These are phyloP conservation scores for Eurystomus gularis DNA, from an alignment of 2,113 vertebrate genomes.

Conservation along the genomic window DNA sequence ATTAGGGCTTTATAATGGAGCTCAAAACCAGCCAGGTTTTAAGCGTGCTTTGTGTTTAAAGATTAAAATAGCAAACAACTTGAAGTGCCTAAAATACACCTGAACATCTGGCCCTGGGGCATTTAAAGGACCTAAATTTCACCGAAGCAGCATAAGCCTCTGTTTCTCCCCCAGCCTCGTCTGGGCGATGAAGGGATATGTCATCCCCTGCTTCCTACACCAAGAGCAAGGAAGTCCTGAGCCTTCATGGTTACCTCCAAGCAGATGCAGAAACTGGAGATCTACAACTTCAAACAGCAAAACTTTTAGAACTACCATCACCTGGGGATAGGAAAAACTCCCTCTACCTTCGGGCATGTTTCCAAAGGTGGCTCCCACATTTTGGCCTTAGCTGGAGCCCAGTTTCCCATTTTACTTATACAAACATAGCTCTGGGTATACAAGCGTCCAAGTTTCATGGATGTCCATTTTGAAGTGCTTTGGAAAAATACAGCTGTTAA, in stretches of 20 bases:
- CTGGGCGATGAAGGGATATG: background rate
- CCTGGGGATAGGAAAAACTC: background rate
- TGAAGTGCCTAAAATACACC: background rate
- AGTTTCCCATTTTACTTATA: background rate
- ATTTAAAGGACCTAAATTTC: background rate
- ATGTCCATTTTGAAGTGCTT: background rate
- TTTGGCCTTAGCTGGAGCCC: background rate
- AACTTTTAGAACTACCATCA: background rate
- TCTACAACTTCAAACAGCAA: background rate
- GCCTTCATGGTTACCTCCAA: background rate
- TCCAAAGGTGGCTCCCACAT: background rate
- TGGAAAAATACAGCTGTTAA: background rate
- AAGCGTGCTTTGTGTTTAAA: background rate
- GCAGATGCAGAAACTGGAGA: background rate
- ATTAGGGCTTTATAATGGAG: background rate
- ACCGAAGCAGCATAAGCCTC: background rate
- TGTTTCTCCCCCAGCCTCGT: background rate
- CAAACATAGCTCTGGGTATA: background rate
- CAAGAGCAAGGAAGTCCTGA: background rate
- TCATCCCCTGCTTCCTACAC: background rate
- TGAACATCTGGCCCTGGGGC: background rate
- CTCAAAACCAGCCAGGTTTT: background rate
- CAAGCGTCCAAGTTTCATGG: background rate
- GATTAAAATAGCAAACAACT: background rate
- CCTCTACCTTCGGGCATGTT: accelerated